Conservation (phyloP, 1,140 invertebrate genomes). For the Geopemphigus sp. region DNA sequence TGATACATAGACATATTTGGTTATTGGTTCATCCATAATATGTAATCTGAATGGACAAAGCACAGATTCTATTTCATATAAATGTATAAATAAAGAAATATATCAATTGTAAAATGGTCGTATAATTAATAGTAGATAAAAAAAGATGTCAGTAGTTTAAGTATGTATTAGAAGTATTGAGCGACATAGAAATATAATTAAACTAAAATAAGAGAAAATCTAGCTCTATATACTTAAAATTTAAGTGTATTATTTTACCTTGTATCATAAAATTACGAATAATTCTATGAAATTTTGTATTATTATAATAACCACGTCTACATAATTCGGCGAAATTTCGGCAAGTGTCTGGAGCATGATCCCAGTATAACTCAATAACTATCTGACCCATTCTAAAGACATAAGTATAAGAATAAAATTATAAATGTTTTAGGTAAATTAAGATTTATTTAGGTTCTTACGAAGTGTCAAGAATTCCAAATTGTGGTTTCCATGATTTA, state of each 20-base stretch:
- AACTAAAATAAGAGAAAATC: not conserved
- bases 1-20: too few species aligned
- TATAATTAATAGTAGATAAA: too few species aligned
- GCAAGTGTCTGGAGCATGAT: slow-evolving; percentile 92
- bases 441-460: slow-evolving; percentile 58
- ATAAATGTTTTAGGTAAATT: slow-evolving; percentile 46
- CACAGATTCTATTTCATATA: too few species aligned
- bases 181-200: too few species aligned
- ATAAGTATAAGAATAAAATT: not conserved
- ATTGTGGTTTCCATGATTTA: slow-evolving; percentile 82
- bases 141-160: too few species aligned
- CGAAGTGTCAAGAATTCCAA: slow-evolving; percentile 76
- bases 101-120: too few species aligned
- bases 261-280: slow-evolving; percentile 98
- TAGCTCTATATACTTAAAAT: not conserved
- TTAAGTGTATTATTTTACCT: slow-evolving; percentile 58
- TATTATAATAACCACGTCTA: slow-evolving; percentile 91
- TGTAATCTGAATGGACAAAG: too few species aligned
- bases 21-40: too few species aligned
- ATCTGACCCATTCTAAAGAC: slow-evolving; percentile 85
- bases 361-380: slow-evolving; percentile 93
- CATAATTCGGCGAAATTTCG: slow-evolving; percentile 93
- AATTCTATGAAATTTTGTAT: slow-evolving; percentile 93
- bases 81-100: too few species aligned
- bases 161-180: too few species aligned